phyloP scores from a whole-genome alignment of 1,140 invertebrate genomes.

The Tachypleus tridentatus region DNA sequence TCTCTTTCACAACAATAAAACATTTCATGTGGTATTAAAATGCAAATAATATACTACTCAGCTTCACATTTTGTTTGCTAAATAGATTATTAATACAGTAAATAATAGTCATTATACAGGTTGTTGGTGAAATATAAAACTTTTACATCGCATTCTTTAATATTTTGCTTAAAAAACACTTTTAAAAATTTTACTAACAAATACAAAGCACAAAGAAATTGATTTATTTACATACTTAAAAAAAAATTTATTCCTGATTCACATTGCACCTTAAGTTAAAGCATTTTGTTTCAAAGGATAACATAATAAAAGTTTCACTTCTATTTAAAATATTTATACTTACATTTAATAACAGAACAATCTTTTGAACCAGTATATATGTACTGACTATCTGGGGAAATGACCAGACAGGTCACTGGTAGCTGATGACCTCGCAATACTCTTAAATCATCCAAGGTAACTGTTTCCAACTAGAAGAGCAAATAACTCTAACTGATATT shows the following conservation, averaged over 20 bases:
- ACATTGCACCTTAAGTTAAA: background rate
- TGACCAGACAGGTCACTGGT: conserved; percentile 65
- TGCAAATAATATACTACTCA: too few species aligned
- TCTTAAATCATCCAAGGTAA: conserved; percentile 3
- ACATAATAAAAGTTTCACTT: conserved; percentile 19
- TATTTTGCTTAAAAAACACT: background rate
- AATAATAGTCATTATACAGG: too few species aligned
- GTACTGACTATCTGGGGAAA: conserved; percentile 58
- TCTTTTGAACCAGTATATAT: conserved; percentile 80
- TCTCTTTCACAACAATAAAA: too few species aligned
- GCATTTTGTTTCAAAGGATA: background rate
- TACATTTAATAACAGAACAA: conserved; percentile 75
- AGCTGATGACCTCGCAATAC: conserved; percentile 45
- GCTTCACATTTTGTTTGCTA: too few species aligned
- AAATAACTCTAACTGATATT: too few species aligned
- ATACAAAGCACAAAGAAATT: background rate
- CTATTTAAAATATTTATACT: too few species aligned
- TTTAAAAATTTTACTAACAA: background rate
- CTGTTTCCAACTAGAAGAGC: conserved; percentile 8
- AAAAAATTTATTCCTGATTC: background rate
- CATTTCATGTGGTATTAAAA: too few species aligned
- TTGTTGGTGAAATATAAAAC: too few species aligned
- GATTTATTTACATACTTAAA: background rate
- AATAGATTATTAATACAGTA: too few species aligned
- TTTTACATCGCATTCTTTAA: background rate